Evolutionary conservation across 2,797 vertebrate genomes (phyloP).

Genomic region (Momotus momota): DNA sequence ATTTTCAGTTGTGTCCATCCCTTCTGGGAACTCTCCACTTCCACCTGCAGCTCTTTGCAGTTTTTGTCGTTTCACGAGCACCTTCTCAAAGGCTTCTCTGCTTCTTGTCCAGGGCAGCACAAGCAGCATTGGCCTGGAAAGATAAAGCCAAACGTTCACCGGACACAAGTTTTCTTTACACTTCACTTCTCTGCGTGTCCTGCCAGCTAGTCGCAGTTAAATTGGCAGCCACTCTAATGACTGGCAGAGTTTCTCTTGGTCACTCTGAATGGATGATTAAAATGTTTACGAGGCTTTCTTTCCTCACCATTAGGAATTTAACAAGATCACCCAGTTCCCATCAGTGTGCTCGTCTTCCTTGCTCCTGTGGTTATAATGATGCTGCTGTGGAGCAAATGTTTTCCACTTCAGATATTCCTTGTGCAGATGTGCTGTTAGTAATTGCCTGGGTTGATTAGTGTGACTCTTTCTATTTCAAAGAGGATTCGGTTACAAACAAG

Average conservation of each 20-base stretch:
- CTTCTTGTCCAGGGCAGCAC: slow-evolving; percentile 82
- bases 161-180: background rate
- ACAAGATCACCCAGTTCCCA: slow-evolving; percentile 61
- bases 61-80: slow-evolving; percentile 82
- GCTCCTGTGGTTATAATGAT: slow-evolving; percentile 35
- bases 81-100: slow-evolving; percentile 81
- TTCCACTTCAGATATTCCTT: slow-evolving; percentile 47
- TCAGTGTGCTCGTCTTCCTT: background rate
- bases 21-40: slow-evolving; percentile 81
- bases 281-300: slow-evolving; percentile 56
- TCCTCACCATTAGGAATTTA: slow-evolving; percentile 56
- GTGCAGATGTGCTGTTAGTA: slow-evolving; percentile 57
- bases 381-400: slow-evolving; percentile 58
- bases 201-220: slow-evolving; percentile 36
- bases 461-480: slow-evolving; percentile 42
- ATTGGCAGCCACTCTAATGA: slow-evolving; percentile 31
- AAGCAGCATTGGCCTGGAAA: slow-evolving; percentile 78
- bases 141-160: slow-evolving; percentile 10
- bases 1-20: slow-evolving; percentile 80
- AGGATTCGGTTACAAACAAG: slow-evolving; percentile 26
- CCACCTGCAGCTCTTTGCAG: slow-evolving; percentile 80
- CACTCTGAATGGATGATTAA: slow-evolving; percentile 58
- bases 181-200: background rate
- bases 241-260: slow-evolving; percentile 38
- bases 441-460: slow-evolving; percentile 54